These are phyloP conservation scores for Hexactinellida sp. DNA, from an alignment of 37 sponge, comb jelly and placozoan genomes.

Conservation along the genomic window DNA sequence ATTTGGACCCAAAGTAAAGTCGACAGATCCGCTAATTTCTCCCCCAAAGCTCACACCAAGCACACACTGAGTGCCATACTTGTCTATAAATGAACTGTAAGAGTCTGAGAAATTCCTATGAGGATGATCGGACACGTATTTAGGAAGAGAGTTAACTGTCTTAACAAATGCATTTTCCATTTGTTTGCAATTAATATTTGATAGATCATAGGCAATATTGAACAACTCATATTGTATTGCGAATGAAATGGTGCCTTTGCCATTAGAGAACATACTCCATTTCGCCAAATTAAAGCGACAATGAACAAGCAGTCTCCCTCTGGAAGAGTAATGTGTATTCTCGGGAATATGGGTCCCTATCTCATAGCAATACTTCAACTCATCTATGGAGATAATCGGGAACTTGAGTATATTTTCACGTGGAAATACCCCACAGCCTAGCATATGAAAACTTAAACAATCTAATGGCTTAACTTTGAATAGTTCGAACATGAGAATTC, in stretches of 20 bases:
- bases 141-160: not conserved
- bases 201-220: not conserved
- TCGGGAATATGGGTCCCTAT: not conserved
- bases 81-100: not conserved
- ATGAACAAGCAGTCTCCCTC: not conserved
- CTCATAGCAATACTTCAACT: not conserved
- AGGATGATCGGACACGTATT: not conserved
- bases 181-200: not conserved
- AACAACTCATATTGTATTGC: not conserved
- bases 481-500: not conserved
- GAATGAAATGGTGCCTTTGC: not conserved
- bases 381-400: not conserved
- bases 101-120: not conserved
- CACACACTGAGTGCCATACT: conserved; percentile 8
- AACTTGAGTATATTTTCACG: not conserved
- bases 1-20: not conserved
- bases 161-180: not conserved
- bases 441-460: not conserved
- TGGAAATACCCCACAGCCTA: not conserved
- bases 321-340: not conserved
- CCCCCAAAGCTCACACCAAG: not conserved
- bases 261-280: not conserved
- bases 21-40: not conserved
- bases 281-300: not conserved
- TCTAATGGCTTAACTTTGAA: not conserved